Base-by-base conservation (phyloP, 1,140 invertebrate genomes). In the Schmidtea mediterranea region DNA sequence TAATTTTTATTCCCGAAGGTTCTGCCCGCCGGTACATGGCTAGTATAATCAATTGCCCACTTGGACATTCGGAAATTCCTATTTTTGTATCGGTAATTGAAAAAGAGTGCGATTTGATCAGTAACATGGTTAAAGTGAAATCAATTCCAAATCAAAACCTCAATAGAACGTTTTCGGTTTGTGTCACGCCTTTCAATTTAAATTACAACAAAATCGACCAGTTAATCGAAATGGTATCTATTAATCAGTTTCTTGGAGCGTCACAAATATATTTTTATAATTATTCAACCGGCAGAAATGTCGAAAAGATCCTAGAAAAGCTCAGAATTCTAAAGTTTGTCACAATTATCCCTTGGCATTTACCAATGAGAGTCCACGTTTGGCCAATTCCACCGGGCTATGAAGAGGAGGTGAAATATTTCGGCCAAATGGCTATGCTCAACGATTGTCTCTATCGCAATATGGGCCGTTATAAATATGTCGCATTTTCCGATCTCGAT, bases 181-280 rank as follows among this genome's bases (percentile, higher is more conserved):
- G 86, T 62, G 78, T 90, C 10, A 87, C 89, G 56, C 83, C 86
- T 0, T 70, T 92, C 32, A 83, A 90, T 63, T 86, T 80, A 58
- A 73, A 77, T 52, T 90, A 84, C 63, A 77, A 83, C 58, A 72
- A 74, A 55, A 52, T 56, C 21, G 53, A 66, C 39, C 79, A 83
- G 67, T 67, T 92, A 50, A 69, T 87, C 49, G 83, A 90, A 68
- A 89, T 84, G 70, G 73, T 90, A 50, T 84, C 90, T 65, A 67
- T 90, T 45, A 82, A 90, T 59, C 70, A 73, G 6, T 62, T 90
- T n/a, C 66, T 90, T 45, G 84, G 84, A 1, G 79, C 79, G 1
- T 74, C 74, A 22, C 80, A 83, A 59, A 82, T 90, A 59, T 79
- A 80, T 21, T 77, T 92, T 59, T 92, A 87, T 68, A 87, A 90